phyloP scores from a whole-genome alignment of 53 echinoderm and acorn worm genomes.

The Antedon mediterranea region DNA sequence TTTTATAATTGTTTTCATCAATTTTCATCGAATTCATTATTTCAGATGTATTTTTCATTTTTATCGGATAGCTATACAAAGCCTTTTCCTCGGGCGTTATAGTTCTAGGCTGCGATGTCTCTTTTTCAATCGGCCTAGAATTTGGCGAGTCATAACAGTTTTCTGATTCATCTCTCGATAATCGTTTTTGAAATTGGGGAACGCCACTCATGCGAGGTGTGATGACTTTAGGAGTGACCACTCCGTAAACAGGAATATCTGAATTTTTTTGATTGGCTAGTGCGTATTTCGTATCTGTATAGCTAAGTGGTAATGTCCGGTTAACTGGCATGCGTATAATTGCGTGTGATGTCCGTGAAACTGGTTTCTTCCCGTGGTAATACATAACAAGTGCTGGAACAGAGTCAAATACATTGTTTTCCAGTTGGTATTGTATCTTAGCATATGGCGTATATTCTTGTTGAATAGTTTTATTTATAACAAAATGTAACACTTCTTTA shows the following conservation, averaged over 20 bases:
- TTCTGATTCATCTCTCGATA: not conserved
- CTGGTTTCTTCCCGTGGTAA: constrained; percentile 57
- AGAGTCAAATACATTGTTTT: constrained; percentile 75
- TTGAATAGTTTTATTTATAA: constrained; percentile 57
- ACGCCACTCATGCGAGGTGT: constrained; percentile 30
- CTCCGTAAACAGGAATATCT: not conserved
- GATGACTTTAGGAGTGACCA: not conserved
- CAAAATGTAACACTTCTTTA: constrained; percentile 61
- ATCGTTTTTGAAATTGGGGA: not conserved
- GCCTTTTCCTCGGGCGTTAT: not conserved
- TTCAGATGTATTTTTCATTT: not conserved
- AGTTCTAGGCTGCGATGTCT: not conserved
- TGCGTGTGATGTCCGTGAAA: constrained; percentile 67
- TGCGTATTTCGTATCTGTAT: constrained; percentile 82
- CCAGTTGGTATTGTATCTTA: constrained; percentile 86
- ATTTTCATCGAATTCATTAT: not conserved
- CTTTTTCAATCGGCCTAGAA: not conserved
- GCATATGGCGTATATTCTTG: constrained; percentile 64
- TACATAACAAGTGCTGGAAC: constrained; percentile 71
- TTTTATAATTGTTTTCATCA: not conserved
- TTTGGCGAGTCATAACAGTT: not conserved
- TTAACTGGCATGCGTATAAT: constrained; percentile 70
- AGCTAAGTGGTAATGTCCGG: constrained; percentile 76
- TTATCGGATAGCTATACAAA: not conserved
- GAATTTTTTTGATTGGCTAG: constrained; percentile 23